These are phyloP conservation scores for Agrotis exclamationis DNA, from an alignment of 2,888 invertebrate genomes.

Conservation along the genomic window DNA sequence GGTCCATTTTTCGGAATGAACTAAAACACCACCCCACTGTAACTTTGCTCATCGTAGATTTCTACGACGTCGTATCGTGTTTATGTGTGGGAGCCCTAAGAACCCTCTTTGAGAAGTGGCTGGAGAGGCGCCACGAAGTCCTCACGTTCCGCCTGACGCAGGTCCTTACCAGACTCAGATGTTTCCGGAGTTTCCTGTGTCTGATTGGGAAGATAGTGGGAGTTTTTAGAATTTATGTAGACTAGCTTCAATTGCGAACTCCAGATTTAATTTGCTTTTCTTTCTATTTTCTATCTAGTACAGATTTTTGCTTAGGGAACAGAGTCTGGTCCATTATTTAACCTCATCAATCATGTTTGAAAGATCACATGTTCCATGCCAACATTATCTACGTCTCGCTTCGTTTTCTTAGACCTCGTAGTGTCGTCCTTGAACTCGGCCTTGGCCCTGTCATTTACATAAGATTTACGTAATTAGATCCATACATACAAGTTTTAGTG, in stretches of 20 bases:
- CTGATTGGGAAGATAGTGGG: too few species aligned
- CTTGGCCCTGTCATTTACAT: constrained; percentile 2
- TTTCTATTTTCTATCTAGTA: background rate
- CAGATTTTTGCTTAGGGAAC: rapidly evolving
- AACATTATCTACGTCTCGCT: constrained; percentile 10
- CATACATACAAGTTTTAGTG: background rate
- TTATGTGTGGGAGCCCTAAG: too few species aligned
- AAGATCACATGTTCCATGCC: constrained; percentile 5
- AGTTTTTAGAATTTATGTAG: too few species aligned
- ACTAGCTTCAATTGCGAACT: background rate
- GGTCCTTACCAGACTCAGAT: too few species aligned
- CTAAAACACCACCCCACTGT: too few species aligned
- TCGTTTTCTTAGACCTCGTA: constrained; percentile 18
- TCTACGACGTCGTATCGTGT: too few species aligned
- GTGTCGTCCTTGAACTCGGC: constrained; percentile 19
- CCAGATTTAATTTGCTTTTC: background rate
- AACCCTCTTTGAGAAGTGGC: too few species aligned
- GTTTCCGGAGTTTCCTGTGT: too few species aligned
- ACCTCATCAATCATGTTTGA: constrained; percentile 21
- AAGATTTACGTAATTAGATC: background rate
- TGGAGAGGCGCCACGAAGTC: too few species aligned
- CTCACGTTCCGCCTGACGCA: too few species aligned
- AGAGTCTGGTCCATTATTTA: background rate
- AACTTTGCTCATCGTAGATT: too few species aligned
- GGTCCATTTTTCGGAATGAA: too few species aligned